Evolutionary conservation across 2,797 vertebrate genomes (phyloP).

Genomic region (Coregonus suidteri): DNA sequence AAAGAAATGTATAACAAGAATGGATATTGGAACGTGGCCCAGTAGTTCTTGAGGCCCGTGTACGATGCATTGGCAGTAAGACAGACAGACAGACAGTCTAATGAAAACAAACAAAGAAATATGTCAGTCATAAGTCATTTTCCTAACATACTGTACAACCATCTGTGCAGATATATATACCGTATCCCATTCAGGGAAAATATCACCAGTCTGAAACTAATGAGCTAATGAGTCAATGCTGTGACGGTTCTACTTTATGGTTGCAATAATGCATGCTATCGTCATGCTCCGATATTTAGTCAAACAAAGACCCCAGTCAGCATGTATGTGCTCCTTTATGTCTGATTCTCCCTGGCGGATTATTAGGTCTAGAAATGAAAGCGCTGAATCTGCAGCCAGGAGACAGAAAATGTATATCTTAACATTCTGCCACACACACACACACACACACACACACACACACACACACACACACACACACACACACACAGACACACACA

Average conservation of each 20-base stretch:
- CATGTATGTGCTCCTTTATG: slow-evolving; percentile 8
- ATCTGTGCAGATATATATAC: neutral
- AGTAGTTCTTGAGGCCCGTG: too few relatives aligned
- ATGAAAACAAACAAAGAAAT: too few relatives aligned
- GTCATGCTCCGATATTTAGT: slow-evolving; percentile 3
- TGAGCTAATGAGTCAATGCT: slow-evolving; percentile 1
- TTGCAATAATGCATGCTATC: neutral
- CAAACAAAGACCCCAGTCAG: slow-evolving; percentile 17
- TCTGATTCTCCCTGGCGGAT: slow-evolving; percentile 32
- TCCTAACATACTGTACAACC: neutral
- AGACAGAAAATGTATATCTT: slow-evolving; percentile 36
- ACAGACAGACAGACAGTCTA: too few relatives aligned
- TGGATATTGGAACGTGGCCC: too few relatives aligned
- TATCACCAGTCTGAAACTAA: neutral
- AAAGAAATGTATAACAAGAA: too few relatives aligned
- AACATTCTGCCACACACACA: neutral
- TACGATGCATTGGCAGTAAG: too few relatives aligned
- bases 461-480: slow-evolving; percentile 15
- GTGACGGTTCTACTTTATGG: slow-evolving; percentile 5
- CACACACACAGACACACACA: too few relatives aligned
- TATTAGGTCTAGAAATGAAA: slow-evolving; percentile 48
- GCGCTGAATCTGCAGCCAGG: slow-evolving; percentile 57
- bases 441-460: neutral
- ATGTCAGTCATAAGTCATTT: too few relatives aligned
- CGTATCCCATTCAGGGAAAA: neutral